Percentiles rank a stretch among this genome's conserved stretches.
These are phyloP conservation scores for Notechis scutatus DNA, from an alignment of 2,113 vertebrate genomes.

Conservation along the genomic window DNA sequence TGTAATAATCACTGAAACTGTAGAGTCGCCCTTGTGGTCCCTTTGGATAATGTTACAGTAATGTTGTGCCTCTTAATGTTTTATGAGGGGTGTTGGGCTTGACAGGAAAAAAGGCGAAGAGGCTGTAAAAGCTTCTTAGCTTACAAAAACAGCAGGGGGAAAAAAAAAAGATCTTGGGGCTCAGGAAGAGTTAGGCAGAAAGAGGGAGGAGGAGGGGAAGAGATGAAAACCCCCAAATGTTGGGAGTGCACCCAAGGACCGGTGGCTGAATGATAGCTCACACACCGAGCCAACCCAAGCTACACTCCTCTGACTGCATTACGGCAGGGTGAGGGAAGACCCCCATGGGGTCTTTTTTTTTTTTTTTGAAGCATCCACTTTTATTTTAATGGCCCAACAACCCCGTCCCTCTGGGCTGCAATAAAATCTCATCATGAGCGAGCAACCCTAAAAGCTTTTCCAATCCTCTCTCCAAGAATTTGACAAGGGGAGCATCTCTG, in stretches of 20 bases:
- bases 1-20: constrained; percentile 35
- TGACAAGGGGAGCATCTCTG: neutral
- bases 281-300: neutral
- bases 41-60: constrained; percentile 48
- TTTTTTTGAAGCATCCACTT: constrained; percentile 25
- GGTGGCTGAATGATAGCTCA: neutral
- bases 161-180: neutral
- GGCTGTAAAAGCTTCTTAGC: constrained; percentile 51
- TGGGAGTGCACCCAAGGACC: constrained; percentile 2
- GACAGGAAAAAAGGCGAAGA: constrained; percentile 46
- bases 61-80: constrained; percentile 38
- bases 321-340: neutral
- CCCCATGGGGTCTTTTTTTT: neutral
- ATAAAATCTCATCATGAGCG: constrained; percentile 48
- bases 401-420: constrained; percentile 44
- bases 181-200: constrained; percentile 29
- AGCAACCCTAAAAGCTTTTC: constrained; percentile 52
- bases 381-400: constrained; percentile 32
- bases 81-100: constrained; percentile 50
- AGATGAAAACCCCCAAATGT: neutral
- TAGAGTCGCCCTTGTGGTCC: constrained; percentile 47
- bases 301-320: neutral
- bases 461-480: constrained; percentile 9
- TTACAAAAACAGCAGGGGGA: neutral
- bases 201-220: neutral